phyloP scores from a whole-genome alignment of 2,113 vertebrate species.

The Aegithalos caudatus region DNA sequence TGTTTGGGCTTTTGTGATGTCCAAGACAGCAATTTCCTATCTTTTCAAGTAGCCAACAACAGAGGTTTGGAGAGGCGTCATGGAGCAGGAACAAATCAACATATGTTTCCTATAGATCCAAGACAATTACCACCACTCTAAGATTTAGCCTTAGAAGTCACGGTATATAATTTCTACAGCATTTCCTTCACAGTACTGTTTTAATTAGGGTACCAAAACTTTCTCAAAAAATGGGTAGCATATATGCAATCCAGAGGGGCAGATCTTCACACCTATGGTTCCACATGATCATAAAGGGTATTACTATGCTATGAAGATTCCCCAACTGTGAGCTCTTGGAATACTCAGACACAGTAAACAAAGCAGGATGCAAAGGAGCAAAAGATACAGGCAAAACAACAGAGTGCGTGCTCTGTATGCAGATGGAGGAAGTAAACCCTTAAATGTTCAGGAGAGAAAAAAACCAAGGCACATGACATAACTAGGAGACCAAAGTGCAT shows the following conservation, averaged over 20 bases:
- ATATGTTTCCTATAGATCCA: fast-evolving
- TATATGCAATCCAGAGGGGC: not conserved
- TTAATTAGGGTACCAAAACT: not conserved
- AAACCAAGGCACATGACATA: not conserved
- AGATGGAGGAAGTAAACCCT: not conserved
- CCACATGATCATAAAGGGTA: not conserved
- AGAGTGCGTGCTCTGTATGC: not conserved
- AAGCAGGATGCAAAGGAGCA: not conserved
- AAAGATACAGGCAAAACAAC: not conserved
- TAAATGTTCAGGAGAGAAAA: not conserved
- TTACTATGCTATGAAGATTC: not conserved
- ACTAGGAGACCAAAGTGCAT: not conserved
- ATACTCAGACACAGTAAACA: not conserved
- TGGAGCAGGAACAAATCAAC: not conserved
- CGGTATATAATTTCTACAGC: not conserved
- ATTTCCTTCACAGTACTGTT: not conserved
- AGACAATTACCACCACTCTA: not conserved
- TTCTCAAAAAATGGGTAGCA: not conserved
- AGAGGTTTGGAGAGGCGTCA: not conserved
- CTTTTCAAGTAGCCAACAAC: not conserved
- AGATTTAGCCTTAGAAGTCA: not conserved
- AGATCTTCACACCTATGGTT: not conserved
- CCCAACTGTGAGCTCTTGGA: not conserved
- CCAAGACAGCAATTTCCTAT: not conserved
- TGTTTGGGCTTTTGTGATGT: not conserved